Percentiles rank a stretch among this genome's conserved stretches.
Evolutionary conservation across 2,797 vertebrate genomes (phyloP).

Genomic region (Falco concolor): DNA sequence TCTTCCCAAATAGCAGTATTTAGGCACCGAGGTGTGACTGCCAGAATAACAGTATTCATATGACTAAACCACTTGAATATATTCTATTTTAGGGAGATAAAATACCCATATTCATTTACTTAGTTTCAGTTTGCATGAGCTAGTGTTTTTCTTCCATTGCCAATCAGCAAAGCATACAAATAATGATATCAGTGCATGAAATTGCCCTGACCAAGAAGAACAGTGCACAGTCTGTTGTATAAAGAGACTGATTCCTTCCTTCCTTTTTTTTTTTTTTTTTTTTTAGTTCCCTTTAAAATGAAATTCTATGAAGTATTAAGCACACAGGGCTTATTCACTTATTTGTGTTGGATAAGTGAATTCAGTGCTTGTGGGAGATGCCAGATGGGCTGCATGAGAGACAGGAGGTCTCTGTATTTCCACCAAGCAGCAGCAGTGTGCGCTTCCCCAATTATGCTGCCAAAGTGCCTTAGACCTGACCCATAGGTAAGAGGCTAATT

Average conservation of each 20-base stretch:
- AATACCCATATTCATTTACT: background rate
- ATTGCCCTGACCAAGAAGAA: background rate
- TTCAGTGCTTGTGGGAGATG: constrained; percentile 30
- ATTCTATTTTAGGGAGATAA: background rate
- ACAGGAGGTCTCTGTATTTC: constrained; percentile 42
- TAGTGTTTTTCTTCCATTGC: background rate
- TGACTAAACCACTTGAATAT: background rate
- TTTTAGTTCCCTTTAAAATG: background rate
- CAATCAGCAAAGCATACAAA: background rate
- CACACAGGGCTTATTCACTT: constrained; percentile 54
- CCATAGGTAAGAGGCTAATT: background rate
- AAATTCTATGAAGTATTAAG: background rate
- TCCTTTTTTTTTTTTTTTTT: background rate
- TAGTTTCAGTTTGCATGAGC: background rate
- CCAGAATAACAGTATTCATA: background rate
- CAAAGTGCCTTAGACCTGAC: background rate
- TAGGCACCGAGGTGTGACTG: background rate
- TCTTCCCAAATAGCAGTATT: background rate
- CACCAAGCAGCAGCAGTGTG: background rate
- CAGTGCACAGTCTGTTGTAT: background rate
- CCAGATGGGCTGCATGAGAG: constrained; percentile 38
- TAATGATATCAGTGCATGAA: background rate
- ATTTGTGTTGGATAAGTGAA: constrained; percentile 25
- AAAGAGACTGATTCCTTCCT: constrained; percentile 24
- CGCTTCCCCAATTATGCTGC: background rate